Conservation (phyloP, 2,888 invertebrate genomes). For the Meloe dianella region DNA sequence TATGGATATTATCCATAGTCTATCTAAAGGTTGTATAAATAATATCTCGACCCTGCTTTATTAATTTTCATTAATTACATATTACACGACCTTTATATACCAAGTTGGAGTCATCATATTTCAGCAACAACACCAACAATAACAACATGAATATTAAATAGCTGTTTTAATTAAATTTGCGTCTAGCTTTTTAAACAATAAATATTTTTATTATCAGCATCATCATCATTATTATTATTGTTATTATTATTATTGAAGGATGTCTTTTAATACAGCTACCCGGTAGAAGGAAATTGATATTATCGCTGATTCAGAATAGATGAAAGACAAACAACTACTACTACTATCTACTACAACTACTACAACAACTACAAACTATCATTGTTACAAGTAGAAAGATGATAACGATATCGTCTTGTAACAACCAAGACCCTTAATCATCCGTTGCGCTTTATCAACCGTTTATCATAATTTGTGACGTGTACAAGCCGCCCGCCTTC, state of each 20-base stretch:
- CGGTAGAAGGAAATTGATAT: too few species aligned
- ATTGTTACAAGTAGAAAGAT: too few species aligned
- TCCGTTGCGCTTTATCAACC: not conserved
- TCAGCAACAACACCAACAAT: too few species aligned
- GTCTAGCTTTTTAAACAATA: too few species aligned
- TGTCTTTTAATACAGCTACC: too few species aligned
- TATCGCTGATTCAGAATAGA: too few species aligned
- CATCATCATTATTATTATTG: too few species aligned
- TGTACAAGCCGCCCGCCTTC: not conserved
- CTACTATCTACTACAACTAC: too few species aligned
- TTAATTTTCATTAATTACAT: not conserved
- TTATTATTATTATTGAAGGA: too few species aligned
- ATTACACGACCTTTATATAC: not conserved
- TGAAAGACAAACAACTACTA: too few species aligned
- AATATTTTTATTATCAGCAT: too few species aligned
- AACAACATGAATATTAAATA: not conserved
- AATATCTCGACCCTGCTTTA: not conserved
- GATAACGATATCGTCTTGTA: slow-evolving; percentile 3
- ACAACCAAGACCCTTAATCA: not conserved
- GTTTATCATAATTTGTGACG: slow-evolving; percentile 6
- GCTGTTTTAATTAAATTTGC: not conserved
- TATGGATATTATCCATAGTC: not conserved
- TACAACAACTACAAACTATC: too few species aligned
- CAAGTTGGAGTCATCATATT: not conserved
- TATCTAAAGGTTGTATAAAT: not conserved